phyloP scores from a whole-genome alignment of 2,797 vertebrate genomes.

The Muscicapa comitata region DNA sequence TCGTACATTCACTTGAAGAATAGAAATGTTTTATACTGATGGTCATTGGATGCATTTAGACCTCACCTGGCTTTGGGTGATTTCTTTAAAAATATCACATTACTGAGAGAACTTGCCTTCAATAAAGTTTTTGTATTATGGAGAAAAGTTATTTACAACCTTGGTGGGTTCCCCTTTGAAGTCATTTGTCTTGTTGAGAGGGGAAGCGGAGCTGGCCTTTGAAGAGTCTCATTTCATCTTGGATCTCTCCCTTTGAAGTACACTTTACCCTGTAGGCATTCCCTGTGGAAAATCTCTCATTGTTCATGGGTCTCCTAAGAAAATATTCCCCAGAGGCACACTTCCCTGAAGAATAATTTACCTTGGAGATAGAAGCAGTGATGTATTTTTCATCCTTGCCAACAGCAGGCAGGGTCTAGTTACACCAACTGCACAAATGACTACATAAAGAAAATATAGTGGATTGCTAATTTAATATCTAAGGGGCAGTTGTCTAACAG shows the following conservation, averaged over 20 bases:
- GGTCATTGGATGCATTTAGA: not conserved
- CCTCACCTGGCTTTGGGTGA: slow-evolving; percentile 35
- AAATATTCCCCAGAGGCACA: slow-evolving; percentile 52
- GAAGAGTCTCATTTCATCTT: slow-evolving; percentile 66
- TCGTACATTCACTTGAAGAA: not conserved
- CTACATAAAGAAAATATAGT: not conserved
- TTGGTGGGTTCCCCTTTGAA: slow-evolving; percentile 64
- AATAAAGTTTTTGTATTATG: slow-evolving; percentile 51
- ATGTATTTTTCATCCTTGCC: slow-evolving; percentile 66
- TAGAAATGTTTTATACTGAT: not conserved
- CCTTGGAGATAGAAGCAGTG: slow-evolving; percentile 38
- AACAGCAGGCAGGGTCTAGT: slow-evolving; percentile 50
- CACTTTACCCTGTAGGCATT: slow-evolving; percentile 52
- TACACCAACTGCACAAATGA: not conserved
- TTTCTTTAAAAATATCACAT: slow-evolving; percentile 49
- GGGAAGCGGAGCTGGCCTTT: slow-evolving; percentile 56
- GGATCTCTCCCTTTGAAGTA: slow-evolving; percentile 63
- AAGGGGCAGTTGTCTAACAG: not conserved
- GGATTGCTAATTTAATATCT: not conserved
- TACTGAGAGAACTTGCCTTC: slow-evolving; percentile 49
- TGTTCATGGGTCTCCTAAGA: slow-evolving; percentile 60
- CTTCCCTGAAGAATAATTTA: slow-evolving; percentile 59
- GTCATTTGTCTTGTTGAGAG: slow-evolving; percentile 67
- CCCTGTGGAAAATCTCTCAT: slow-evolving; percentile 59
- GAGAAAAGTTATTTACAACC: slow-evolving; percentile 62